Percentiles rank a stretch among this genome's conserved stretches.
phyloP scores from a whole-genome alignment of 2,113 vertebrate genomes.

The Ptyas mucosa region DNA sequence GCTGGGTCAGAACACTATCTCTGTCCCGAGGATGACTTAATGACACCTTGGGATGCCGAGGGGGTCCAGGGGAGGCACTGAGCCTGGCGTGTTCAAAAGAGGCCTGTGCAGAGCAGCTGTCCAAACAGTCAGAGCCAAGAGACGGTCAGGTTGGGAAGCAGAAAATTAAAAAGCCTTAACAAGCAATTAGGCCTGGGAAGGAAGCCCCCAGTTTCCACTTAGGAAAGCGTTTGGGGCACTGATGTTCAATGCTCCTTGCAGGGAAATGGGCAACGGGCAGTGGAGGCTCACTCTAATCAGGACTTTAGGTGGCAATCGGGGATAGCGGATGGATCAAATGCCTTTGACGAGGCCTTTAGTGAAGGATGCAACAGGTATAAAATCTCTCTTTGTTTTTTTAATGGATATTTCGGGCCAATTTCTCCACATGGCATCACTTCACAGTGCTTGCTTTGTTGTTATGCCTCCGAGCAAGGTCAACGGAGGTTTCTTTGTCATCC shows the following conservation, averaged over 20 bases:
- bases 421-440: background rate
- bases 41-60: background rate
- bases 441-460: too few species aligned
- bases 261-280: background rate
- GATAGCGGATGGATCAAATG: background rate
- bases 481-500: too few species aligned
- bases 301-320: background rate
- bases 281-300: background rate
- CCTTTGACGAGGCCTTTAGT: too few species aligned
- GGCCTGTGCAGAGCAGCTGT: background rate
- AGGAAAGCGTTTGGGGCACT: background rate
- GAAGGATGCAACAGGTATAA: background rate
- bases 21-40: conserved; percentile 8
- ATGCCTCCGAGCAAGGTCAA: too few species aligned
- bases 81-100: rapidly evolving
- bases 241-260: background rate
- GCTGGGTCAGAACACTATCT: too few species aligned
- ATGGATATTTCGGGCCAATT: background rate
- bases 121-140: background rate
- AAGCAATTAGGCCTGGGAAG: too few species aligned
- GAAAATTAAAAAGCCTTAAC: background rate
- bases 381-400: background rate
- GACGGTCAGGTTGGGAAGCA: background rate
- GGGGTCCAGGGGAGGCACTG: background rate
- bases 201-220: background rate